Evolutionary conservation across 2,113 vertebrate species (phyloP), one percentile per base, ranked within the genome.

Genomic region (Myanophis thanlyinensis): DNA sequence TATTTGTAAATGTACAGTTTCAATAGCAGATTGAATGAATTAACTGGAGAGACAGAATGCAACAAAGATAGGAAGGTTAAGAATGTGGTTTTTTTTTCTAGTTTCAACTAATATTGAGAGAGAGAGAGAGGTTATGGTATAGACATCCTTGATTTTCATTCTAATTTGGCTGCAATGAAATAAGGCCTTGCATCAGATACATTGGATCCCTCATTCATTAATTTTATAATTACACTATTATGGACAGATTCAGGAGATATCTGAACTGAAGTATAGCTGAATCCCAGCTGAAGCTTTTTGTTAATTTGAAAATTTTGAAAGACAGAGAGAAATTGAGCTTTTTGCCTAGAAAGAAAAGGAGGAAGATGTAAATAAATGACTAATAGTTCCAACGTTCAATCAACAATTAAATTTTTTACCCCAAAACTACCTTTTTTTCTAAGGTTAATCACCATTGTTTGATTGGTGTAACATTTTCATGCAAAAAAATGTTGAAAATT

Each of bases 71-170:
- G 0, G 8, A 30, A 92, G 67, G 91, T 67, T 67, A n/a, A n/a
- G 59, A 67, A 67, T 67, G 59, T n/a, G 11, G 30, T 5, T 67
- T n/a, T 67, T 67, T 30, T 67, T 90, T 67, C 90, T 46, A 25
- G 4, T 7, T 49, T 4, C 15, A 15, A 25, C 46, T 30, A 30
- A 54, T 23, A 3, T 7, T 3, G 30, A 62, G 59, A 62, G 27
- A 13, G 48, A 62, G 27, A 47, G 40, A 9, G 6, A 7, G 3
- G 4, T 5, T 8, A 48, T 56, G 22, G 18, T 62, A 7, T 86
- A 56, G 92, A 30, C 0, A 0, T 52, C 89, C 9, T 20, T 30
- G 4, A 3, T 0, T 0, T 80, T 35, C 18, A n/a, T 4, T 11
- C 22, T 35, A 73, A n/a, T 51, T 90, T 73, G 47, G 30, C 35